Conservation (phyloP, 1,140 invertebrate genomes). For the Pseudoatta argentina region DNA sequence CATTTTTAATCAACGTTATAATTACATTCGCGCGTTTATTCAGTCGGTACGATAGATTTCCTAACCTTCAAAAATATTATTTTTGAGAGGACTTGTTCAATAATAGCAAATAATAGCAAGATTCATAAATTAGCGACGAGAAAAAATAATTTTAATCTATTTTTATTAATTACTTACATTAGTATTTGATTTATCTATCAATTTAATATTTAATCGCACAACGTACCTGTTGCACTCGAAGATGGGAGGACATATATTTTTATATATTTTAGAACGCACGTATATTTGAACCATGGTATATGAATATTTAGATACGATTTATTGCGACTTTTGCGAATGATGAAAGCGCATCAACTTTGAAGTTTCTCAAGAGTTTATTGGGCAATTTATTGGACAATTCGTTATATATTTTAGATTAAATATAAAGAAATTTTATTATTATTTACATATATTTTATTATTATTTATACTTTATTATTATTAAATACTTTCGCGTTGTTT, state of each 20-base stretch:
- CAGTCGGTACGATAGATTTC: neutral
- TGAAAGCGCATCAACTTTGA: too few species aligned
- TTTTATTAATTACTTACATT: neutral
- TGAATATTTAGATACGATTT: neutral
- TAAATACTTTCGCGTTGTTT: too few species aligned
- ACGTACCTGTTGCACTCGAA: neutral
- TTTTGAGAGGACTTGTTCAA: neutral
- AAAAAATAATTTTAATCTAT: neutral
- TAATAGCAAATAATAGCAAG: neutral
- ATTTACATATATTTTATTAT: too few species aligned
- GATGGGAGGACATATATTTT: neutral
- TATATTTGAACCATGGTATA: neutral
- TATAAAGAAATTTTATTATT: too few species aligned
- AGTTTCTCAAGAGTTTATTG: too few species aligned
- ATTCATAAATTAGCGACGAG: neutral
- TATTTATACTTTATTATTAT: too few species aligned
- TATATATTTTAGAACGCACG: neutral
- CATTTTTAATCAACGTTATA: neutral
- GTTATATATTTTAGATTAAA: too few species aligned
- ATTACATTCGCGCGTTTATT: neutral
- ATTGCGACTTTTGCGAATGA: neutral
- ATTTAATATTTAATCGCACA: neutral
- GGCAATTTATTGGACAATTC: too few species aligned
- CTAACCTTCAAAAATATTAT: neutral
- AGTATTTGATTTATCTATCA: neutral